A percentile compares a stretch with the other conserved stretches of the same genome.
These are phyloP conservation scores for Bergia sp. DNA, from an alignment of 92 coral and sea anemone species.

Conservation along the genomic window DNA sequence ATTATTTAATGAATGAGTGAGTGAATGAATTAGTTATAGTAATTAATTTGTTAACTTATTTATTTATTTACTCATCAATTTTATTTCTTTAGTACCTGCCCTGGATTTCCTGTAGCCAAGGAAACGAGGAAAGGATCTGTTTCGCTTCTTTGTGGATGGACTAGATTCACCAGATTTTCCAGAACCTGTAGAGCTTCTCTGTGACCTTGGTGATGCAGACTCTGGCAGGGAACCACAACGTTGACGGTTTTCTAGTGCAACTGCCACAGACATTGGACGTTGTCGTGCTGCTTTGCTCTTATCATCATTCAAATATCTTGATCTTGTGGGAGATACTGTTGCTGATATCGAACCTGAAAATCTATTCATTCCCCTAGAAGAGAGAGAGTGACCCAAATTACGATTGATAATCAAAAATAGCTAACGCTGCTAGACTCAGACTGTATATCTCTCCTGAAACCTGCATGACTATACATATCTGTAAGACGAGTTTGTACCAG, in stretches of 20 bases:
- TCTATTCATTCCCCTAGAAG: conserved; percentile 53
- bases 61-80: not conserved
- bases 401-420: not conserved
- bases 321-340: conserved; percentile 16
- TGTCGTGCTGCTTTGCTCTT: conserved; percentile 15
- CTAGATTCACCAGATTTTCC: conserved; percentile 15
- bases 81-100: not conserved
- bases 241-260: conserved; percentile 42
- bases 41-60: not conserved
- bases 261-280: conserved; percentile 50
- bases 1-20: no score
- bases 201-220: conserved; percentile 15
- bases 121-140: conserved; percentile 34
- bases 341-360: conserved; percentile 26
- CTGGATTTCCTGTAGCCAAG: conserved; percentile 22
- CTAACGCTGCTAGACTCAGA: not conserved
- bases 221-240: conserved; percentile 57
- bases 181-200: conserved; percentile 7
- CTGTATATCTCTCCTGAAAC: not conserved
- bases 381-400: not conserved
- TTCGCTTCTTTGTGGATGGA: conserved; percentile 41
- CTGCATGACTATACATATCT: no score
- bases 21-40: not conserved
- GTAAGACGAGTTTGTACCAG: no score
- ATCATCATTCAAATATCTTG: conserved; percentile 45